Evolutionary conservation across 92 coral and sea anemone genomes (phyloP).

Genomic region (Palythoa grandiflora): DNA sequence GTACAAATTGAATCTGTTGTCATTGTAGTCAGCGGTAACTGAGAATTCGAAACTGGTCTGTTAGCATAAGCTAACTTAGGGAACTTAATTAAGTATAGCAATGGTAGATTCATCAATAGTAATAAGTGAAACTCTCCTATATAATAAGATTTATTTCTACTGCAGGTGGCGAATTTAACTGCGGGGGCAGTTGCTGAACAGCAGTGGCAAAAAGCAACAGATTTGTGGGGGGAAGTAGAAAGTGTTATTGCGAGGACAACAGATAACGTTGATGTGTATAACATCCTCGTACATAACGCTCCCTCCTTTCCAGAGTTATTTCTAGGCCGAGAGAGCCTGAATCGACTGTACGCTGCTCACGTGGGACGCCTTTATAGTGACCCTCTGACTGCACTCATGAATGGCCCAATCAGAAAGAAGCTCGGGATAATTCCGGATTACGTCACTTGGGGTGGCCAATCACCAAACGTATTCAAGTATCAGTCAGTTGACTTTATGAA

Average conservation of each 20-base stretch:
- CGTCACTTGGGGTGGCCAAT: slow-evolving; percentile 96
- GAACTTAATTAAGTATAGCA: too few species aligned
- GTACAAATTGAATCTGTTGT: too few species aligned
- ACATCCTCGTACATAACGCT: slow-evolving; percentile 82
- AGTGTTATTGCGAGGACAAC: slow-evolving; percentile 66
- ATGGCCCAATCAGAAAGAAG: slow-evolving; percentile 94
- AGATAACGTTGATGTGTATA: slow-evolving; percentile 92
- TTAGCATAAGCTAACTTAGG: too few species aligned
- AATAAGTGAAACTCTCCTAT: background rate
- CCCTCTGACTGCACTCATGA: slow-evolving; percentile 83
- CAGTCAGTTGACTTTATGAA: slow-evolving; percentile 94
- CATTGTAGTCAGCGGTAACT: too few species aligned
- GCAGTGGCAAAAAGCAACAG: slow-evolving; percentile 78
- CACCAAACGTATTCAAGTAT: slow-evolving; percentile 73
- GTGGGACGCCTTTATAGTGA: slow-evolving; percentile 78
- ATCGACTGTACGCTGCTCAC: slow-evolving; percentile 71
- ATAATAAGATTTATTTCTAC: background rate
- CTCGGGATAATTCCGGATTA: slow-evolving; percentile 90
- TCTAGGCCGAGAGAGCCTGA: slow-evolving; percentile 60
- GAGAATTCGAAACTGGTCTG: too few species aligned
- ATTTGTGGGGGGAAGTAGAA: slow-evolving; percentile 78
- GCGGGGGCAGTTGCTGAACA: slow-evolving; percentile 83
- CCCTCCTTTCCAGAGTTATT: slow-evolving; percentile 51
- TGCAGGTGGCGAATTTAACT: slow-evolving; percentile 74
- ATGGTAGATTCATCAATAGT: too few species aligned